Base-by-base conservation (phyloP, 2,888 invertebrate genomes). In the Aethes cnicana region DNA sequence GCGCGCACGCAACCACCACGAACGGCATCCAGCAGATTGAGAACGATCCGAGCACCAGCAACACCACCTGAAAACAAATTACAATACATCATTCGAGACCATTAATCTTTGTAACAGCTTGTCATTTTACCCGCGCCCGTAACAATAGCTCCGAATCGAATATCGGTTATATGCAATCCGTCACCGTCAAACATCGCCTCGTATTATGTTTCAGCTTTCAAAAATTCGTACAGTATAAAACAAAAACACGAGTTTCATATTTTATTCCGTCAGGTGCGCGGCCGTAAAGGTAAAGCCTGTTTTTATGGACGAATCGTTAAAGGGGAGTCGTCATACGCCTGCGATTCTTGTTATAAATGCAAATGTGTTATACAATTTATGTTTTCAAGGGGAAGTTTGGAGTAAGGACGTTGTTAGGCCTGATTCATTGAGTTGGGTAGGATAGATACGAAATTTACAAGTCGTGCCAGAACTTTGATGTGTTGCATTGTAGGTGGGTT, bases 21-120 rank as follows among this genome's bases (percentile, higher is more conserved):
- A 94, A 95, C 9, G 95, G 95, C 69, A 95, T 90, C 95, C 95
- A 96, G 74, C 95, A 95, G 55, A 95, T 84, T 0, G 95, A 93
- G 72, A 95, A 96, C 57, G 94, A 94, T 16, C 95, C 95, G 69
- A 95, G 89, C 12, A 95, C 94, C 58, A 95, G 84, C 8, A 95
- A 86, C 52, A 95, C 95, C 55, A 95, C 94, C 95, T 95, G 91
- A 14, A 87, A 90, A 56, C 14, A n/a, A n/a, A n/a, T n/a, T n/a
- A n/a, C n/a, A n/a, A 11, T 30, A 14, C 12, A 16, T 47, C 25
- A 33, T 20, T 37, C 12, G 5, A 9, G 25, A 14, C 35, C 35
- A 30, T 42, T 21, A 42, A 37, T 37, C 37, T 28, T 32, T 43
- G 37, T 50, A 18, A 44, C 37, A 23, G 43, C 17, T 17, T 37